Evolutionary conservation across 2,113 vertebrate genomes (phyloP).

Genomic region (Cepphus grylle): DNA sequence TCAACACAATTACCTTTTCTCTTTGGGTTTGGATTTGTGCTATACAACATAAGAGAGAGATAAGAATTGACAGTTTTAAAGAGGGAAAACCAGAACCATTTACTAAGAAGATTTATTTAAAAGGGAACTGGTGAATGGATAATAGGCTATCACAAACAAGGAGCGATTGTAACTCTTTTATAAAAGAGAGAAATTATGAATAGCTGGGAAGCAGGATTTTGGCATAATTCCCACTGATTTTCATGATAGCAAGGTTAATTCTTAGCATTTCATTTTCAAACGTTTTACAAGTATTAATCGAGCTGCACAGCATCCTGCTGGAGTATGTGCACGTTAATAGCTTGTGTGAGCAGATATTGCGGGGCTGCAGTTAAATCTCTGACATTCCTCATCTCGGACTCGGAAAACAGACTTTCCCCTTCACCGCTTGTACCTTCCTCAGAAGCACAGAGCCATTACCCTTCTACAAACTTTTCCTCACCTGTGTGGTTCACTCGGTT

Average conservation of each 20-base stretch:
- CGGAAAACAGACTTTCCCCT: not conserved
- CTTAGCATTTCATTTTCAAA: not conserved
- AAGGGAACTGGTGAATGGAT: not conserved
- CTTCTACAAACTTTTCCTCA: slow-evolving; percentile 18
- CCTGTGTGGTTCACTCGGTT: not conserved
- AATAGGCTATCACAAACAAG: not conserved
- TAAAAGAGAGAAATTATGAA: not conserved
- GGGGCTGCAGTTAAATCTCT: not conserved
- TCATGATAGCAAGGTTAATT: not conserved
- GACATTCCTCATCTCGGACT: not conserved
- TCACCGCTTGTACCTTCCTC: not conserved
- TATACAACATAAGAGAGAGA: not conserved
- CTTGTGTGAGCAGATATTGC: not conserved
- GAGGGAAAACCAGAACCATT: not conserved
- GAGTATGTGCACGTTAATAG: not conserved
- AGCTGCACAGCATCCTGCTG: not conserved
- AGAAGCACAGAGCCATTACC: not conserved
- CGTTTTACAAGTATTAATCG: not conserved
- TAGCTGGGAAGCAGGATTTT: not conserved
- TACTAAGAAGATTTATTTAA: not conserved
- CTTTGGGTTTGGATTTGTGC: not conserved
- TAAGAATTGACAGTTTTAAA: not conserved
- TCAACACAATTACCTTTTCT: not conserved
- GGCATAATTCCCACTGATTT: not conserved
- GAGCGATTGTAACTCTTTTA: not conserved